Base-by-base conservation (phyloP, 2,797 vertebrate genomes). In the Arnoldichthys spilopterus region DNA sequence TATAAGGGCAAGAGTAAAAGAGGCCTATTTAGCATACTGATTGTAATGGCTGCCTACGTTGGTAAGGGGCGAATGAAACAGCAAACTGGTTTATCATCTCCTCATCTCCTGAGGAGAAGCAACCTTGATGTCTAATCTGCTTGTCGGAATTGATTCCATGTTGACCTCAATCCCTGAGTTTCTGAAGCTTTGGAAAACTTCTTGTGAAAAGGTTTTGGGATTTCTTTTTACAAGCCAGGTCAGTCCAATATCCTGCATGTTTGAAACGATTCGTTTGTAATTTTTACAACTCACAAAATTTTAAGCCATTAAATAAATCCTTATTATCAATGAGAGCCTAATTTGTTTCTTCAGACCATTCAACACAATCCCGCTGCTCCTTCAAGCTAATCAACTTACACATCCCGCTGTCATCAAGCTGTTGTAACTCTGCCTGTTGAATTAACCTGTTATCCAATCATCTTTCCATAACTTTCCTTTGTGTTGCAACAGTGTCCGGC, bases 1-100 rank as follows among this genome's bases (percentile, higher is more conserved):
- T 95, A 86, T 53, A 18, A 76, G 47, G 70, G 37, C 18, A 32
- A 34, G 18, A 26, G 53, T 13, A 72, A 3, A 8, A 58, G 12
- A 56, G 37, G 18, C 12, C 51, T 56, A 24, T 12, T 85, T 51
- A 77, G 74, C 18, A 71, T n/a, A 32, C 64, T 61, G 40, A 73
- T 47, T 32, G 16, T 37, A 30, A 20, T 22, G 53, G 2, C 76
- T 79, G 61, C 67, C 34, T 22, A 70, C 74, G 49, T 56, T 32
- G 47, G 37, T 66, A 47, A 61, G 74, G 40, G 56, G 37, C 26
- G 34, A 22, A 75, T 70, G 69, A 69, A 70, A 82, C 73, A 74
- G 73, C 64, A 53, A 76, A 76, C 51, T 69, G 58, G 43, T 71
- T 73, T 77, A 62, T 71, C 66, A 61, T 37, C 75, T 74, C 61